Evolutionary conservation across 1,140 invertebrate genomes (phyloP), one percentile per base, ranked within the genome.

Genomic region (Meteorus sp.): DNA sequence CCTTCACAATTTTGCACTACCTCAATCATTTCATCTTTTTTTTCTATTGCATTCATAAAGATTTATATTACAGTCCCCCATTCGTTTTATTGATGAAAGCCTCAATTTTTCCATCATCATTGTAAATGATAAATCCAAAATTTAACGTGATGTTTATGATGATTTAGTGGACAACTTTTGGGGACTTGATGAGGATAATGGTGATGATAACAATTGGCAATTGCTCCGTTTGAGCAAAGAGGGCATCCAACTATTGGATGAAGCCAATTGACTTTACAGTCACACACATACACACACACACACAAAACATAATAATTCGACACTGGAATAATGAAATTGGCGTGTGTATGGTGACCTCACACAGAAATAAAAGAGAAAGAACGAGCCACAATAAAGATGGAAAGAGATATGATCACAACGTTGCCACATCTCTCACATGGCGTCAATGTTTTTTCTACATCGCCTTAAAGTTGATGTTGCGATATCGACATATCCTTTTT

Each of bases 381-480:
- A n/a, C n/a, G n/a, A n/a, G n/a, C n/a, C n/a, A n/a, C n/a, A n/a
- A n/a, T n/a, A n/a, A n/a, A n/a, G n/a, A n/a, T n/a, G n/a, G 50
- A 52, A 31, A 35, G 50, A 35, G 37, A 35, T 3, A 47, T 8
- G 4, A 15, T 2, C 47, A 9, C 50, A 19, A 20, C 15, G 50
- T 52, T 52, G 50, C 50, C 50, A 37, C 31, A 35, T 52, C 27
- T 52, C 15, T 13, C 6, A 3, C 11, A 22, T 19, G 33, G 50
- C 50, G 50, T 52, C 50, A 52, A 52, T 52, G 50, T 52, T 52
- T 52, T 52, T 52, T 17, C 31, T 11, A 23, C 31, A 3, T 52
- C 17, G 3, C 27, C 19, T 52, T 35, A 52, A 52, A 52, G 50
- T 19, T 52, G 50, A 52, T 20, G 13, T 37, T 37, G 50, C 50